These are phyloP conservation scores for Noctuana brunneofusca DNA, from an alignment of 2,888 invertebrate species.

Conservation along the genomic window DNA sequence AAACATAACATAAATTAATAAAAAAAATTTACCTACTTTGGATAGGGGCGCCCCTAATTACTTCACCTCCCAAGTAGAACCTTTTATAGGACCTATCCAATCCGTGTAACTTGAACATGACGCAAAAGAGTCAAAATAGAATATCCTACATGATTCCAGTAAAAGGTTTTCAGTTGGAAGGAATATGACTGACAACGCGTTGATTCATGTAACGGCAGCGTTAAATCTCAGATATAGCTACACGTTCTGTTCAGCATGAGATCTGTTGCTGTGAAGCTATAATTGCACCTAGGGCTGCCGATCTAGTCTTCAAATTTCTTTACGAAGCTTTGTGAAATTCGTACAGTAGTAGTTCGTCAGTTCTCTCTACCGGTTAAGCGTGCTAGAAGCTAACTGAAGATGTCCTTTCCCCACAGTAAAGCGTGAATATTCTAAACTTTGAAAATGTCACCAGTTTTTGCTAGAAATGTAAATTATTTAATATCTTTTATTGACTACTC, in stretches of 20 bases:
- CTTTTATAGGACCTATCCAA: neutral
- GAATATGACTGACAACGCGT: constrained; percentile 48
- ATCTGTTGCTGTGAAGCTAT: constrained; percentile 53
- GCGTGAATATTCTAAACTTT: neutral
- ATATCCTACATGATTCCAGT: constrained; percentile 31
- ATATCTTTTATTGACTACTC: too few species aligned
- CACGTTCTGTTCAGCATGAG: constrained; percentile 45
- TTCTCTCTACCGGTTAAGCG: too few species aligned
- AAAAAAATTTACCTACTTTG: too few species aligned
- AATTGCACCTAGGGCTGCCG: constrained; percentile 46
- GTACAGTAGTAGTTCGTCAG: too few species aligned
- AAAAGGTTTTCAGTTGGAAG: constrained; percentile 34
- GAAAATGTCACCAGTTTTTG: neutral
- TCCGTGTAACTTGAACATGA: neutral
- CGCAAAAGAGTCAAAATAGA: constrained; percentile 17
- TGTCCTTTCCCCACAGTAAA: neutral
- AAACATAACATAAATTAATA: too few species aligned
- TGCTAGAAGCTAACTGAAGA: neutral
- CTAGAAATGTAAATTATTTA: neutral
- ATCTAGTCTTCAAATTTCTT: neutral
- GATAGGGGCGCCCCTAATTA: neutral
- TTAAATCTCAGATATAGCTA: constrained; percentile 44
- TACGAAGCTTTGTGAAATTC: neutral
- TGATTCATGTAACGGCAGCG: constrained; percentile 54
- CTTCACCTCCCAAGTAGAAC: neutral